phyloP scores from a whole-genome alignment of 2,888 invertebrate species.

The Callimorpha dominula region DNA sequence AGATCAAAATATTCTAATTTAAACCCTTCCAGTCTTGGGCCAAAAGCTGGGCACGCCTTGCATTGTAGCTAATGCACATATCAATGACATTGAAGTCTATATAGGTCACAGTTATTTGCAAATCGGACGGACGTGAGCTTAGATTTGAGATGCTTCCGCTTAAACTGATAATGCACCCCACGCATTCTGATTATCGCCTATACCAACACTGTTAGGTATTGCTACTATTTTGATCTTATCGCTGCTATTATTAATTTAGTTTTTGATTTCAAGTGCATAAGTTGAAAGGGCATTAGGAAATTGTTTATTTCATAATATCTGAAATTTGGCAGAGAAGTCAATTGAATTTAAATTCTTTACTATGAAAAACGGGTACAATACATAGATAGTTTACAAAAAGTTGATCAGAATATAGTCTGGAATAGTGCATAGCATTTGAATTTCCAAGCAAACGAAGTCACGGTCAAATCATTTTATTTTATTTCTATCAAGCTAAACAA shows the following conservation, averaged over 20 bases:
- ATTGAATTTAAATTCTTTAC: too few relatives aligned
- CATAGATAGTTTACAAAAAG: too few relatives aligned
- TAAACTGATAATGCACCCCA: slow-evolving; percentile 57
- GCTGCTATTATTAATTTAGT: slow-evolving; percentile 10
- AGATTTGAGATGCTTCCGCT: slow-evolving; percentile 60
- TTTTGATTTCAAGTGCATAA: slow-evolving; percentile 24
- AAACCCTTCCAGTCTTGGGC: neutral
- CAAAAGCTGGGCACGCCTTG: neutral
- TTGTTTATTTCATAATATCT: neutral
- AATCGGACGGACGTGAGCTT: slow-evolving; percentile 57
- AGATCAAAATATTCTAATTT: too few relatives aligned
- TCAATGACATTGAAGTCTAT: slow-evolving; percentile 59
- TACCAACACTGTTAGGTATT: slow-evolving; percentile 33
- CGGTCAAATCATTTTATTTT: too few relatives aligned
- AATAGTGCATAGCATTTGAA: too few relatives aligned
- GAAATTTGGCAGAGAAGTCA: too few relatives aligned
- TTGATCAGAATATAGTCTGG: too few relatives aligned
- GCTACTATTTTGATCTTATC: slow-evolving; percentile 39
- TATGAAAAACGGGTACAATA: too few relatives aligned
- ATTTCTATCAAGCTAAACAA: neutral
- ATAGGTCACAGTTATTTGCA: slow-evolving; percentile 59
- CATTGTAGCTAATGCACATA: slow-evolving; percentile 42
- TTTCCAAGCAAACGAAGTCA: too few relatives aligned
- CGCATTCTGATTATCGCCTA: slow-evolving; percentile 56
- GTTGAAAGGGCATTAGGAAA: neutral